These are phyloP conservation scores for Scelioninae gen. 2 DNA, from an alignment of 2,888 invertebrate species.

Conservation along the genomic window DNA sequence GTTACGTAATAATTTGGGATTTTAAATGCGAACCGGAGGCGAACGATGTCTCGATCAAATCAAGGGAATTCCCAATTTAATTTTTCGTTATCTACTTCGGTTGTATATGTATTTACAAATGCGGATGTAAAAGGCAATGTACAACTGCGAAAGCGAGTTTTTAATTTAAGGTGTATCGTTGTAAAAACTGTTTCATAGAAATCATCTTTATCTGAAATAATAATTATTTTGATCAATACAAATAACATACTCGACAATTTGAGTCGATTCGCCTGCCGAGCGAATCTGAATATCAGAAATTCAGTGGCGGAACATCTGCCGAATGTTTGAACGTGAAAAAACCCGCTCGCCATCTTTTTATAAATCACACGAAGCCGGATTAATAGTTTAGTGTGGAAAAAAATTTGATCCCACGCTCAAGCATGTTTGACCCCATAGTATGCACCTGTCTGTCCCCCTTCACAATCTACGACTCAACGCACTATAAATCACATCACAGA, in stretches of 20 bases:
- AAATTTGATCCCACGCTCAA: slow-evolving; percentile 42
- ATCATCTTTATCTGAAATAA: neutral
- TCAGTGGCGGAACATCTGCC: neutral
- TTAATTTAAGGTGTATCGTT: neutral
- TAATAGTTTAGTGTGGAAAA: slow-evolving; percentile 24
- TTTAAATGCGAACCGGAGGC: slow-evolving; percentile 5
- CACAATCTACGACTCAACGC: slow-evolving; percentile 18
- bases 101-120: too few relatives aligned
- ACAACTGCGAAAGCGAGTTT: neutral
- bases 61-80: slow-evolving; percentile 21
- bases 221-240: too few relatives aligned
- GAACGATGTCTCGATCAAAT: slow-evolving; percentile 10
- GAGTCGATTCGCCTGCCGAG: neutral
- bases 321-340: neutral
- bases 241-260: too few relatives aligned
- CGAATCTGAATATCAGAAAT: slow-evolving; percentile 23
- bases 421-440: slow-evolving; percentile 29
- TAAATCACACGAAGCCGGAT: slow-evolving; percentile 19
- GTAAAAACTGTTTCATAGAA: slow-evolving; percentile 5
- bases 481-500: slow-evolving; percentile 24
- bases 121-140: too few relatives aligned
- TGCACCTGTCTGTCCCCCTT: slow-evolving; percentile 39
- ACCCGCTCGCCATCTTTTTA: slow-evolving; percentile 24
- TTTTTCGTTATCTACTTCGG: too few relatives aligned
- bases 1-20: slow-evolving; percentile 24